These are phyloP conservation scores for Seriola dumerili DNA, from an alignment of 2,113 vertebrate genomes.

Conservation along the genomic window DNA sequence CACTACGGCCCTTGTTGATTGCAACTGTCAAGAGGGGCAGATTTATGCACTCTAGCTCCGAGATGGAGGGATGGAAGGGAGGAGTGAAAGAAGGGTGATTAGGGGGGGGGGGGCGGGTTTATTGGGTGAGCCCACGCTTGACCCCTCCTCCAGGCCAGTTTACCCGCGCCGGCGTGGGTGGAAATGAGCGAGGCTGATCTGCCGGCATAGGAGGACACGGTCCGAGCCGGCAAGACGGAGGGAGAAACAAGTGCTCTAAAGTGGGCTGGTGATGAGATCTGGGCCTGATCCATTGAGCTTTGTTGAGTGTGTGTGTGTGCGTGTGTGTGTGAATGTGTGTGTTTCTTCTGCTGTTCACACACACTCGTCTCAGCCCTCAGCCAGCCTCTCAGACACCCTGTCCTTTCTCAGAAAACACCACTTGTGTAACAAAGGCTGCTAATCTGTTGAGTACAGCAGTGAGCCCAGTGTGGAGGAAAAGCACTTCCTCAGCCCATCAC, in stretches of 20 bases:
- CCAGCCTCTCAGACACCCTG: slow-evolving; percentile 68
- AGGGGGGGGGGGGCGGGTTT: slow-evolving; percentile 62
- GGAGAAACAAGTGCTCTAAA: slow-evolving; percentile 36
- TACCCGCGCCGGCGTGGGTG: slow-evolving; percentile 16
- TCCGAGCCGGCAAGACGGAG: slow-evolving; percentile 52
- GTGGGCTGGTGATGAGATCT: slow-evolving; percentile 67
- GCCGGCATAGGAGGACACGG: slow-evolving; percentile 5
- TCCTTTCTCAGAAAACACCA: slow-evolving; percentile 72
- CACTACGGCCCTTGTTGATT: slow-evolving; percentile 85
- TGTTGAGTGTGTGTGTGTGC: slow-evolving; percentile 24
- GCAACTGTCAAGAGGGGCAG: slow-evolving; percentile 80
- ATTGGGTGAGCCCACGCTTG: slow-evolving; percentile 69
- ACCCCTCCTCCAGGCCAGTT: slow-evolving; percentile 49
- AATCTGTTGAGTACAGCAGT: slow-evolving; percentile 77
- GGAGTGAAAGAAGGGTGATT: slow-evolving; percentile 61
- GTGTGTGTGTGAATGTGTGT: slow-evolving; percentile 12
- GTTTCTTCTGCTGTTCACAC: slow-evolving; percentile 10
- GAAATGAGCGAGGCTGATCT: slow-evolving; percentile 42
- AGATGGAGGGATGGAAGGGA: slow-evolving; percentile 64
- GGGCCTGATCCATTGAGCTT: slow-evolving; percentile 54
- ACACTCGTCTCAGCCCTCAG: slow-evolving; percentile 55
- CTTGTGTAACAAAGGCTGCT: slow-evolving; percentile 76
- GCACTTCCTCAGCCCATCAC: slow-evolving; percentile 73
- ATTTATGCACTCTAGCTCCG: slow-evolving; percentile 77
- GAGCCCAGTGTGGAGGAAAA: slow-evolving; percentile 46